Conservation (phyloP, 1,140 invertebrate species). For the Scaptomyza hsui region DNA sequence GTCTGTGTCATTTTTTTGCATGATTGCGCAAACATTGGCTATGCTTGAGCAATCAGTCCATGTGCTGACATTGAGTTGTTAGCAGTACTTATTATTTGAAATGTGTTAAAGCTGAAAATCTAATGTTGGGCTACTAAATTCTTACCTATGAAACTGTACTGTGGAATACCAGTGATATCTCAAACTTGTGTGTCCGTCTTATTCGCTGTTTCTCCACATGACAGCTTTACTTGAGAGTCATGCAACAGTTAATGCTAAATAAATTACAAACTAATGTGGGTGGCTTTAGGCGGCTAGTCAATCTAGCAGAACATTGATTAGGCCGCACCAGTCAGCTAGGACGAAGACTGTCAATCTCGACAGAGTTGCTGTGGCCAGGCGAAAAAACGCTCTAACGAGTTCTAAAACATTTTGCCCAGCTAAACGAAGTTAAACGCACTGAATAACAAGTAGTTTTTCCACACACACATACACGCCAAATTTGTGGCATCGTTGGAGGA, state of each 20-base stretch:
- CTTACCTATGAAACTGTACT: background rate
- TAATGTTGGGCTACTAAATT: background rate
- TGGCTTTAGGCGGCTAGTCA: conserved; percentile 29
- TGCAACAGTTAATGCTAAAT: conserved; percentile 70
- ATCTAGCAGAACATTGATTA: conserved; percentile 57
- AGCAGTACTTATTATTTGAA: conserved; percentile 21
- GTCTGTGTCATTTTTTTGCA: conserved; percentile 20
- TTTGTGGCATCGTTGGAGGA: conserved; percentile 49
- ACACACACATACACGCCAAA: conserved; percentile 12
- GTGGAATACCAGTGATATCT: no score
- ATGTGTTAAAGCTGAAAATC: conserved; percentile 7
- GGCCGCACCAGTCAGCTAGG: conserved; percentile 26
- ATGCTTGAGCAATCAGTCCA: conserved; percentile 27
- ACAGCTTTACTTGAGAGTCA: conserved; percentile 9
- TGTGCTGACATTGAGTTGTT: conserved; percentile 46
- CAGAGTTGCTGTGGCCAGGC: conserved; percentile 26
- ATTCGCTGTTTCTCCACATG: background rate
- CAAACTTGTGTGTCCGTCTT: background rate
- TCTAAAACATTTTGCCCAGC: conserved; percentile 77
- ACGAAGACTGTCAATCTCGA: conserved; percentile 50
- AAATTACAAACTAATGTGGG: conserved; percentile 61
- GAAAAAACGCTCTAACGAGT: conserved; percentile 65
- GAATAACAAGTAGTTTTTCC: conserved; percentile 77
- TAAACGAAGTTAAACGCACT: conserved; percentile 80
- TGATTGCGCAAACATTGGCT: conserved; percentile 41